phyloP scores from a whole-genome alignment of 2,888 invertebrate genomes.

The Chydorus sphaericus region DNA sequence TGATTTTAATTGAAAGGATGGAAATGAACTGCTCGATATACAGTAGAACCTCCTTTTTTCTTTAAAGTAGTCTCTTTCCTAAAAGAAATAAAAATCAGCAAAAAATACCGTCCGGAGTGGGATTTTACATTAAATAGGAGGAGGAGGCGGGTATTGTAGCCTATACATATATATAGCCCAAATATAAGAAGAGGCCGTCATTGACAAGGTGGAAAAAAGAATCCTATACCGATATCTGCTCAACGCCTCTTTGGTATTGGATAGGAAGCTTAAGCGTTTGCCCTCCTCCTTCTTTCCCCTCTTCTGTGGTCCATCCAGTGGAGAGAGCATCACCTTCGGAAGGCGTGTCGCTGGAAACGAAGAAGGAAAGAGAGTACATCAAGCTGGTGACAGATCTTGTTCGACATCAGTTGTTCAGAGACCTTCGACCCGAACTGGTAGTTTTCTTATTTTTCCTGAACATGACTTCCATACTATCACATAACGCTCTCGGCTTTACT shows the following conservation, averaged over 20 bases:
- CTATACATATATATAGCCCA: too few relatives aligned
- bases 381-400: not conserved
- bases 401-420: not conserved
- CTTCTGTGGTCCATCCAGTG: too few relatives aligned
- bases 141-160: too few relatives aligned
- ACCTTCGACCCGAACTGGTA: too few relatives aligned
- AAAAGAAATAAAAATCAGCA: not conserved
- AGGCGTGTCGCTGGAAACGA: not conserved
- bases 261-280: not conserved
- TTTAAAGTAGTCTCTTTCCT: too few relatives aligned
- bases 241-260: not conserved
- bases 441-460: not conserved
- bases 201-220: not conserved
- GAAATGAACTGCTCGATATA: constrained; percentile 3
- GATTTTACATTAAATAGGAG: constrained; percentile 1
- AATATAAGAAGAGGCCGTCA: not conserved
- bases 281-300: constrained; percentile 8
- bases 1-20: constrained; percentile 6
- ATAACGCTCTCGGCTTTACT: not conserved
- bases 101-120: constrained; percentile 4
- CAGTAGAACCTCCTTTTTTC: too few relatives aligned
- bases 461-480: constrained; percentile 1
- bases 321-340: not conserved
- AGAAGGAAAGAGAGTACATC: not conserved
- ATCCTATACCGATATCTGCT: not conserved